Percentiles rank a stretch among this genome's conserved stretches.
Conservation (phyloP, 37 sponge, comb jelly and placozoan genomes). For the Agelas oroides region DNA sequence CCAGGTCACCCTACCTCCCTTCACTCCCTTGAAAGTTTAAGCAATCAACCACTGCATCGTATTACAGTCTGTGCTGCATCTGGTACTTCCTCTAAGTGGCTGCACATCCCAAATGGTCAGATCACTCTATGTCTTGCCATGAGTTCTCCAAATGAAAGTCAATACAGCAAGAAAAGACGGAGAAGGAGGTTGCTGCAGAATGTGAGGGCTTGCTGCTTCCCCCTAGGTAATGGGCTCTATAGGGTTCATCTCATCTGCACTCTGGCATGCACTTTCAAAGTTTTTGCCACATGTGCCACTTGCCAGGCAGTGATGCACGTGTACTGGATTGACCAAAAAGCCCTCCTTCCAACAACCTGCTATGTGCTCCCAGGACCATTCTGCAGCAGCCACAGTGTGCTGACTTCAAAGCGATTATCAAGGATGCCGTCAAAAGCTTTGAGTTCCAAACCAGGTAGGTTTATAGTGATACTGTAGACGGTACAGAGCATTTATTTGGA, state of each 20-base stretch:
- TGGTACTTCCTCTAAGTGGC: conserved; percentile 18
- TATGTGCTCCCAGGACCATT: conserved; percentile 56
- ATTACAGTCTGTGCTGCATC: conserved; percentile 26
- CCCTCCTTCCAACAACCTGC: conserved; percentile 15
- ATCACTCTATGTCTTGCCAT: background rate
- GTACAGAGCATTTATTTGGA: no score
- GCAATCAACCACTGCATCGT: conserved; percentile 5
- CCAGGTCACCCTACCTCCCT: no score
- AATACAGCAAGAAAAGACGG: background rate
- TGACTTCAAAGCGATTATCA: background rate
- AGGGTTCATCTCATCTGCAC: conserved; percentile 30
- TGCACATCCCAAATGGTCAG: background rate
- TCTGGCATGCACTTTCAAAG: conserved; percentile 5
- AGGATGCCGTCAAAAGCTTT: no score
- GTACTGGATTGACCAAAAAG: conserved; percentile 6
- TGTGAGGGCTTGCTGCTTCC: background rate
- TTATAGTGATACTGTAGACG: no score
- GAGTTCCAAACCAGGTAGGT: no score
- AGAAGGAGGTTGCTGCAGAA: background rate
- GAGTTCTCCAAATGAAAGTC: background rate
- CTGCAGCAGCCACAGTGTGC: background rate
- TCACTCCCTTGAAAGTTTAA: no score
- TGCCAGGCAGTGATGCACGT: conserved; percentile 64
- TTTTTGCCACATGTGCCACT: conserved; percentile 49
- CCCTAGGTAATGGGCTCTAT: conserved; percentile 42